Evolutionary conservation across 2,113 vertebrate species (phyloP), one percentile per base, ranked within the genome.

Genomic region (Athene noctua): DNA sequence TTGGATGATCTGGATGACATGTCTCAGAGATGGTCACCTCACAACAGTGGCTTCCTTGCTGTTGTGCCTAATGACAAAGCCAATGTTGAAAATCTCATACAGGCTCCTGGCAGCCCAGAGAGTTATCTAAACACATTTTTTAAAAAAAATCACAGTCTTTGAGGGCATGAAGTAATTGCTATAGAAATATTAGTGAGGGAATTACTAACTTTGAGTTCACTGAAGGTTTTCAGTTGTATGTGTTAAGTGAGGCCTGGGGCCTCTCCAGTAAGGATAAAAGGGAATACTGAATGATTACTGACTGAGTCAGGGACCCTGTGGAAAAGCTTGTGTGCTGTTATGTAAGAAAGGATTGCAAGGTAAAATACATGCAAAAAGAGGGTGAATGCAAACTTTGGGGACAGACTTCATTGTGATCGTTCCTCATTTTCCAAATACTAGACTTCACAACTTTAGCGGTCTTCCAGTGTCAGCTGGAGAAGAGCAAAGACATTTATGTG

Each of bases 1-100:
- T 6, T 21, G 27, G 36, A 36, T 67, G 22, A 17, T 62, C 21
- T 51, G 18, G 4, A 32, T 59, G 62, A 34, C 16, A 55, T 11
- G 9, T 59, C 2, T 21, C 1, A 3, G 38, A 63, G 11, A 29
- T 2, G 1, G 19, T n/a, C 23, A 47, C 18, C 15, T 73, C 1
- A 0, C 3, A 40, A 40, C 38, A 58, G 30, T 18, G 12, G 3
- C n/a, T 58, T 58, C 12, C 32, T 19, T 51, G 29, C 9, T 57
- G 20, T 13, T 63, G 13, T 51, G 12, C 4, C 11, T 72, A 21
- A 3, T 11, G 20, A 44, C 6, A 75, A 81, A 85, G 34, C 3
- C 15, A 58, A 15, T 34, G 78, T 26, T 10, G 9, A 88, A 81
- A 54, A 82, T 27, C 58, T 88, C 18, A 5, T 4, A 21, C 20